Evolutionary conservation across 2,888 invertebrate genomes (phyloP), one percentile per base, ranked within the genome.

Genomic region (Drosophila mulleri): DNA sequence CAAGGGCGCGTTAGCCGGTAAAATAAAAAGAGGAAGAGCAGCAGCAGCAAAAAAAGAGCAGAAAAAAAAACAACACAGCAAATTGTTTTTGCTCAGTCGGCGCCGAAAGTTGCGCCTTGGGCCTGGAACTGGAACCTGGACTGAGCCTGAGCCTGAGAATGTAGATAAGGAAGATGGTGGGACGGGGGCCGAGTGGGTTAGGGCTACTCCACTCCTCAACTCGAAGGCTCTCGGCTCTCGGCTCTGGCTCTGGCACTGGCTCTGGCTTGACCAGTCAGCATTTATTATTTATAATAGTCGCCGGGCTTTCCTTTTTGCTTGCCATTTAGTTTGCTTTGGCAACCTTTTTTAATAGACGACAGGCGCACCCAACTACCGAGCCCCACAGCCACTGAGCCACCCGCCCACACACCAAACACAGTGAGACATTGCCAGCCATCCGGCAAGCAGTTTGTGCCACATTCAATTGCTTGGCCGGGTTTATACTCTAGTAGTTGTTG

Each of bases 231-330:
- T 57, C 39, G 12, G 12, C 42, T 18, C 18, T 18, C 41, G 50
- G n/a, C 60, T 39, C 45, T 48, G 61, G 50, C 71, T 65, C 68
- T 71, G 61, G 50, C 71, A 62, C 68, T 71, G 74, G 85, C 85
- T 88, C 20, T 23, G 74, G 85, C 85, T 88, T 85, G 88, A 82
- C 88, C 86, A 85, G 86, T 88, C 89, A 87, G 86, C 86, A 87
- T 88, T 87, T 87, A 88, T 87, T 87, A 87, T 87, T 88, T 88
- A 87, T 87, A 87, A 88, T 87, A 87, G 89, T 81, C 82, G 85
- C 78, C 50, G 72, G 75, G 73, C 78, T 74, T 73, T 80, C 75
- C 85, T 78, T 87, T 84, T 82, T 83, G 83, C 80, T 75, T 69
- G 79, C 82, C 73, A 78, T 80, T 76, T 77, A 74, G 73, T 74